Conservation (phyloP, 2,888 invertebrate genomes). For the Lithodes maja region DNA sequence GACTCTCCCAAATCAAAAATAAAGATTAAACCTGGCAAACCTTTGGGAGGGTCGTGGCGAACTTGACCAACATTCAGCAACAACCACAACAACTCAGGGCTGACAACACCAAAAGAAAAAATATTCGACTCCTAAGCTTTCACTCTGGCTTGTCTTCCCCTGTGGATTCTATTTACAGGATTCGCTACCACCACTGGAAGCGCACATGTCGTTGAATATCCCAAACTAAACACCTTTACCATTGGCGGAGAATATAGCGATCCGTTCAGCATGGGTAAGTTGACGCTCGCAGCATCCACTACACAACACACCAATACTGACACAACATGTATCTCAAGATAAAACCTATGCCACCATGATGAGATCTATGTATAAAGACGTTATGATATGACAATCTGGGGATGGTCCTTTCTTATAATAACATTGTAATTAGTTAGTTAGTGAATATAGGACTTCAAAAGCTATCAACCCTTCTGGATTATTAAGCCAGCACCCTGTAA, state of each 20-base stretch:
- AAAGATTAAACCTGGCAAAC: neutral
- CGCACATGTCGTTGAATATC: slow-evolving; percentile 61
- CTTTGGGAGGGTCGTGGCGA: slow-evolving; percentile 33
- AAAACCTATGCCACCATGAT: neutral
- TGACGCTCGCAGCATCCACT: slow-evolving; percentile 7
- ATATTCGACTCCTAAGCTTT: neutral
- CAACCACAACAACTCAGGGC: neutral
- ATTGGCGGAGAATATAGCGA: slow-evolving; percentile 57
- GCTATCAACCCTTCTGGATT: too few species aligned
- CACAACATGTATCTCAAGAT: neutral
- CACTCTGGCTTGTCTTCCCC: slow-evolving; percentile 51
- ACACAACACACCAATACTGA: neutral
- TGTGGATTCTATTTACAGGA: slow-evolving; percentile 61
- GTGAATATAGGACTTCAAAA: too few species aligned
- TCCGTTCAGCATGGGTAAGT: slow-evolving; percentile 63
- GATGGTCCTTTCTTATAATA: too few species aligned
- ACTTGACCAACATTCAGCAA: neutral
- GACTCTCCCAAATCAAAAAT: neutral
- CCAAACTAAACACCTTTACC: slow-evolving; percentile 66
- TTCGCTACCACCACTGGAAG: slow-evolving; percentile 36
- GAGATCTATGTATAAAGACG: neutral
- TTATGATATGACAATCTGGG: too few species aligned
- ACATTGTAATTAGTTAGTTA: too few species aligned
- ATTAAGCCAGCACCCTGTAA: too few species aligned
- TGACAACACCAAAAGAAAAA: neutral